Conservation (phyloP, 2,113 vertebrate genomes). For the Anoura caudifer region DNA sequence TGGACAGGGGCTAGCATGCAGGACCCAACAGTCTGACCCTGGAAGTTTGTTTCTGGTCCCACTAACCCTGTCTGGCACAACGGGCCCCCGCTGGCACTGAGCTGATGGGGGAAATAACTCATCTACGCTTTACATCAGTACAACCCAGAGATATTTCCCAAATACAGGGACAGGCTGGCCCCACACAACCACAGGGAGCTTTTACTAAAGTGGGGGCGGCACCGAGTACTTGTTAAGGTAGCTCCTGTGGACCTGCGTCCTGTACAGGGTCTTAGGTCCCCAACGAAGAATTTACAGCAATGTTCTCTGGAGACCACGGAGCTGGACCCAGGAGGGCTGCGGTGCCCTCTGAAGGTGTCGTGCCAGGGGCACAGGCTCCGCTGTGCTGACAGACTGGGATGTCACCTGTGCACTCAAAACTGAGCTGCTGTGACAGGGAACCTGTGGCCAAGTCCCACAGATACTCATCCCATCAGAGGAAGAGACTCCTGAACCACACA, state of each 20-base stretch:
- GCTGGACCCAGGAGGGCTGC: background rate
- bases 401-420: background rate
- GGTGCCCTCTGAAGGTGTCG: background rate
- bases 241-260: background rate
- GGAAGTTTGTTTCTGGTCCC: background rate
- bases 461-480: background rate
- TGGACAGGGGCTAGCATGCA: background rate
- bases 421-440: background rate
- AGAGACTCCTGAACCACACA: background rate
- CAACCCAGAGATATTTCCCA: background rate
- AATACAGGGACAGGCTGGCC: too few species aligned
- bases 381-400: background rate
- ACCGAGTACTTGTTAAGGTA: background rate
- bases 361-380: background rate
- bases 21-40: background rate
- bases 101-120: background rate
- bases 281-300: background rate
- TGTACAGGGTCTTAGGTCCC: background rate
- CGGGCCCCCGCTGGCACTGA: background rate
- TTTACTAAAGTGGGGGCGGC: background rate
- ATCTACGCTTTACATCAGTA: background rate
- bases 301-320: background rate
- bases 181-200: background rate
- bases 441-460: background rate
- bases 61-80: background rate